These are phyloP conservation scores for Trididemnum clinides DNA, from an alignment of 23 tunicate species.

Conservation along the genomic window DNA sequence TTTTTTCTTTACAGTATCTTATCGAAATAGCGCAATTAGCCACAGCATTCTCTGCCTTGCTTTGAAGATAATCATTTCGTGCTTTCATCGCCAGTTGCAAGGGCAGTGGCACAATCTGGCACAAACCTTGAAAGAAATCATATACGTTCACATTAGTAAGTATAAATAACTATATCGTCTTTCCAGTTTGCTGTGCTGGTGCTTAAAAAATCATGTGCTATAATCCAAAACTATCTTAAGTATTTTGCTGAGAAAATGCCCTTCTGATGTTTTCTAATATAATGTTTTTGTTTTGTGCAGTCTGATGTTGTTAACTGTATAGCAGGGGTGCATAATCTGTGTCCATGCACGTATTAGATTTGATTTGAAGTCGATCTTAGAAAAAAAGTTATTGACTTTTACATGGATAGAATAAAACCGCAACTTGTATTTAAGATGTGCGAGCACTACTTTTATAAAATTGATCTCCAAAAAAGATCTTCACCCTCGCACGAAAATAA, in stretches of 20 bases:
- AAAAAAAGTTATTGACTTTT: too few species aligned
- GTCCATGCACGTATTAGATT: too few species aligned
- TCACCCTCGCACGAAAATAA: too few species aligned
- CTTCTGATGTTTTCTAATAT: background rate
- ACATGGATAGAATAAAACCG: too few species aligned
- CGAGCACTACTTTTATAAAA: too few species aligned
- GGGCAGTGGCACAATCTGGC: constrained; percentile 57
- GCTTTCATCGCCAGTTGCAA: constrained; percentile 68
- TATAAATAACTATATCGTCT: background rate
- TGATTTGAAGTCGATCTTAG: too few species aligned
- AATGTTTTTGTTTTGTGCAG: background rate
- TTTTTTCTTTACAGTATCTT: background rate
- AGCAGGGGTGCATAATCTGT: too few species aligned
- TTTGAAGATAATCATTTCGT: constrained; percentile 49
- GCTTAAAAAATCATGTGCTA: background rate
- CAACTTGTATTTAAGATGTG: too few species aligned
- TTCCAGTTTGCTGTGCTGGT: background rate
- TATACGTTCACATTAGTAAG: background rate
- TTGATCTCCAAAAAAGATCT: too few species aligned
- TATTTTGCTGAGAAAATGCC: background rate
- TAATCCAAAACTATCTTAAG: background rate
- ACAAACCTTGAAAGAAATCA: constrained; percentile 24
- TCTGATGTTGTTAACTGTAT: too few species aligned
- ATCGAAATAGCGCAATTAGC: background rate
- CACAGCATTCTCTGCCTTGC: constrained; percentile 2